A percentile compares a stretch with the other conserved stretches of the same genome.
Evolutionary conservation across 2,888 invertebrate species (phyloP).

Genomic region (Nymphalis polychloros): DNA sequence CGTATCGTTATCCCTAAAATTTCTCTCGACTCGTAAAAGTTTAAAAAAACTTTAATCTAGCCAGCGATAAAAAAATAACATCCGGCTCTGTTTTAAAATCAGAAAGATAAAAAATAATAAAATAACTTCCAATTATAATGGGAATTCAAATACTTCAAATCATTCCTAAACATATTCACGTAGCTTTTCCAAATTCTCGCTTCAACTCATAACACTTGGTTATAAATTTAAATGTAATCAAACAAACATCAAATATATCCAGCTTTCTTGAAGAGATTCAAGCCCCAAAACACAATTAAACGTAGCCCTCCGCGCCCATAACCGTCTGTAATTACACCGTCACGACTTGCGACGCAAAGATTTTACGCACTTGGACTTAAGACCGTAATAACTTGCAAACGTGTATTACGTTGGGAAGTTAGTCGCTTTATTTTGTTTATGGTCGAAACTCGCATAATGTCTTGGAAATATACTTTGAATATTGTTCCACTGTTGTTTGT

Average conservation of each 20-base stretch:
- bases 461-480: conserved; percentile 21
- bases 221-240: not conserved
- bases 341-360: conserved; percentile 61
- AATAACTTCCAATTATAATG: no score
- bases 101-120: no score
- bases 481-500: conserved; percentile 13
- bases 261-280: conserved; percentile 15
- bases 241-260: conserved; percentile 17
- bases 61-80: no score
- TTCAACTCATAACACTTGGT: not conserved
- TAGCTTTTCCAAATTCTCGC: not conserved
- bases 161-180: no score
- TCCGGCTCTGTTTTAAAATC: no score
- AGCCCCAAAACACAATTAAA: conserved; percentile 68
- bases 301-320: conserved; percentile 46
- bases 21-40: no score
- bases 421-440: conserved; percentile 43
- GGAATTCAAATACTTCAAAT: no score
- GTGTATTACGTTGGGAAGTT: conserved; percentile 24
- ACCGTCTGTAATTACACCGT: conserved; percentile 68
- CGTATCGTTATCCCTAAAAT: no score
- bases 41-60: no score
- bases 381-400: conserved; percentile 20
- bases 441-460: conserved; percentile 34
- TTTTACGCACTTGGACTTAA: conserved; percentile 65